These are phyloP conservation scores for Cyclophora albipunctata DNA, from an alignment of 2,888 invertebrate genomes.

Conservation along the genomic window DNA sequence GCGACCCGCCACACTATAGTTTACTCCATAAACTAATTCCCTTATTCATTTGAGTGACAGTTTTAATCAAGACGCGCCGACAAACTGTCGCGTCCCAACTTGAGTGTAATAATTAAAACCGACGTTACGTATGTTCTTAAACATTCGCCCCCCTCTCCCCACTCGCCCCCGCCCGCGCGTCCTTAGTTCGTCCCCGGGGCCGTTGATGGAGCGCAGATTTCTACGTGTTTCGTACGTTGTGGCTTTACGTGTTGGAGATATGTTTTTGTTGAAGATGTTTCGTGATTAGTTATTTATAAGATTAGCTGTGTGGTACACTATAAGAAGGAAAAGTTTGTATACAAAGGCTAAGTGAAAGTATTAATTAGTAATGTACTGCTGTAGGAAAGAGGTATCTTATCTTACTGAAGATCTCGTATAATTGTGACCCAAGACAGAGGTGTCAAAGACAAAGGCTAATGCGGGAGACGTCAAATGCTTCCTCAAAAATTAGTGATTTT, in stretches of 20 bases:
- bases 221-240: conserved; percentile 10
- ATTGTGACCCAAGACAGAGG: no score
- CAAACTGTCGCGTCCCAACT: conserved; percentile 14
- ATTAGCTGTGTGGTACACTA: no score
- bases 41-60: conserved; percentile 6
- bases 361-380: no score
- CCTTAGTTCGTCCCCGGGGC: conserved; percentile 9
- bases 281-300: no score
- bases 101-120: conserved; percentile 19
- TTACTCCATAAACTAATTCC: conserved; percentile 3
- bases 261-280: no score
- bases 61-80: conserved; percentile 15
- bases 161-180: conserved; percentile 10
- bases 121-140: conserved; percentile 11
- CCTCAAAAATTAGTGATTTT: no score
- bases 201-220: conserved; percentile 54
- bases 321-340: no score
- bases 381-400: no score
- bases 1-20: conserved; percentile 1
- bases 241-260: conserved; percentile 5
- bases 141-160: conserved; percentile 13
- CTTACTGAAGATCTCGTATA: no score
- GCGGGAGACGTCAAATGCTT: no score
- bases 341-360: no score
- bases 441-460: no score